Conservation (phyloP, 2,113 vertebrate species). For the Stegostoma tigrinum region DNA sequence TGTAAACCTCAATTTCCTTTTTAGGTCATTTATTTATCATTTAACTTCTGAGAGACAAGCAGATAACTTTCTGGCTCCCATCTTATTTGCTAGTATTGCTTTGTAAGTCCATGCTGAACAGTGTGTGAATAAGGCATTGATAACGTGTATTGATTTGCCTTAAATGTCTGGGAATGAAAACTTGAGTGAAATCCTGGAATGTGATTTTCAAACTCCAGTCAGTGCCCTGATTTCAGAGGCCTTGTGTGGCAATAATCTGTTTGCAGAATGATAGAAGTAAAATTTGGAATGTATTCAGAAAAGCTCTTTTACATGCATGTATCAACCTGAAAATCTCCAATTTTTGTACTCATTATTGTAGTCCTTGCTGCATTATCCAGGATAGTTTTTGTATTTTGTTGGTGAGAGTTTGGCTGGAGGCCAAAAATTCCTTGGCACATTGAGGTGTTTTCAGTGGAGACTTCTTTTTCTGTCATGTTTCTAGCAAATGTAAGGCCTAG, state of each 20-base stretch:
- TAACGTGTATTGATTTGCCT: neutral
- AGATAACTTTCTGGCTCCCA: neutral
- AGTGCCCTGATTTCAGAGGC: neutral
- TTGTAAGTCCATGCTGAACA: neutral
- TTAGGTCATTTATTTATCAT: neutral
- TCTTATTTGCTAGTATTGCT: neutral
- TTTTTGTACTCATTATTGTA: neutral
- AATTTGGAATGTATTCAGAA: neutral
- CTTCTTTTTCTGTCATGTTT: neutral
- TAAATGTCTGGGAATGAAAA: neutral
- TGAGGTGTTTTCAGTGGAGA: neutral
- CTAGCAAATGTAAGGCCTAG: neutral
- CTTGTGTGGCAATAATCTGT: neutral
- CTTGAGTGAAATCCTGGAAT: neutral
- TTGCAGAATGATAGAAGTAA: neutral
- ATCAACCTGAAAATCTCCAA: neutral
- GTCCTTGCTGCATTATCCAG: neutral
- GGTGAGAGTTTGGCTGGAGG: neutral
- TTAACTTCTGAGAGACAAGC: neutral
- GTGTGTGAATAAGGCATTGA: neutral
- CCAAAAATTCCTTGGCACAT: neutral
- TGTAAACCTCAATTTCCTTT: neutral
- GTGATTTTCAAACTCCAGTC: neutral
- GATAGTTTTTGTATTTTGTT: neutral
- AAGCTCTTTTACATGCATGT: neutral